These are phyloP conservation scores for Drosophila ananassae DNA, from an alignment of 1,140 invertebrate species.

Conservation along the genomic window DNA sequence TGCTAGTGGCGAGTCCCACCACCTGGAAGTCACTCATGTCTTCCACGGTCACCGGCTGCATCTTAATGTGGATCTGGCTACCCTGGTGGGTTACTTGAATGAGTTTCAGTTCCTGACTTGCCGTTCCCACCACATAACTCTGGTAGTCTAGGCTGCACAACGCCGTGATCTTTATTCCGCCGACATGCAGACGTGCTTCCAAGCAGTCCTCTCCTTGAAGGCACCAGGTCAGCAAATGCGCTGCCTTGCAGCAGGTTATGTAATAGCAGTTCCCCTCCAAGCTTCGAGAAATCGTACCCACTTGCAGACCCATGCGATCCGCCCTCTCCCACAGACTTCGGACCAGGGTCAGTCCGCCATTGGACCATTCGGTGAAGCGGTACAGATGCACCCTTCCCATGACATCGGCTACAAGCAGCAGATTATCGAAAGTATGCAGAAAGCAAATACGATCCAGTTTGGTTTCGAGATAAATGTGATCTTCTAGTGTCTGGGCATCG, in stretches of 20 bases:
- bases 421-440: constrained; percentile 37
- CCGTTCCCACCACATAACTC: constrained; percentile 38
- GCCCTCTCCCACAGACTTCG: constrained; percentile 52
- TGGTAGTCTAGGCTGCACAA: constrained; percentile 10
- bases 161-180: constrained; percentile 69
- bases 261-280: constrained; percentile 34
- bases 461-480: constrained; percentile 32
- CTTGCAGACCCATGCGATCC: constrained; percentile 62
- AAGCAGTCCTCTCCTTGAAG: constrained; percentile 23
- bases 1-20: constrained; percentile 44
- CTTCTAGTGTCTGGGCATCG: constrained; percentile 11
- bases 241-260: constrained; percentile 59
- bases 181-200: constrained; percentile 45
- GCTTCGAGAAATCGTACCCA: constrained; percentile 39
- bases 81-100: constrained; percentile 33
- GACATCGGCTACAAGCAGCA: constrained; percentile 55
- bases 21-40: constrained; percentile 30
- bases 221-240: constrained; percentile 61
- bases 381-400: constrained; percentile 49
- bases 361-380: not conserved
- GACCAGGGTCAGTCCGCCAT: constrained; percentile 17
- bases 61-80: constrained; percentile 25
- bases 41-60: constrained; percentile 24
- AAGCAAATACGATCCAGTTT: constrained; percentile 52
- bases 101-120: constrained; percentile 12